A percentile compares a stretch with the other conserved stretches of the same genome.
These are phyloP conservation scores for Urechis unicinctus DNA, from an alignment of 2,888 invertebrate genomes.

Conservation along the genomic window DNA sequence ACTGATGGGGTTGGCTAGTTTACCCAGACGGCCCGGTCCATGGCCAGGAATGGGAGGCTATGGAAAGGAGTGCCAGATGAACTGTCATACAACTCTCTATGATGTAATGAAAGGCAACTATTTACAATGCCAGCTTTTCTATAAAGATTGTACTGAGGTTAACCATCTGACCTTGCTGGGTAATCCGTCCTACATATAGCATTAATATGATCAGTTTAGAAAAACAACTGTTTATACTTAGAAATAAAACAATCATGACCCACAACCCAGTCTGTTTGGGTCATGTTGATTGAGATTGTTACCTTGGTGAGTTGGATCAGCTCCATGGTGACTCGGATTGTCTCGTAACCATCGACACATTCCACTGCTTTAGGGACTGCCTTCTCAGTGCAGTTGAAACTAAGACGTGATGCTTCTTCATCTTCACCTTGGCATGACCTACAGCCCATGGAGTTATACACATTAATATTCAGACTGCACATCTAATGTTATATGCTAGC, in stretches of 20 bases:
- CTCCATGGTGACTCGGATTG: constrained; percentile 1
- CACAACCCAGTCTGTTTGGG: no score
- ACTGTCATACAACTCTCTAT: no score
- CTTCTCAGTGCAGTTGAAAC: constrained; percentile 9
- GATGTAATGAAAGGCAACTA: no score
- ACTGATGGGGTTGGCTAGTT: constrained; percentile 54
- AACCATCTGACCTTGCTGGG: neutral
- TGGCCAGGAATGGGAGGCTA: constrained; percentile 42
- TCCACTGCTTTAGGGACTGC: constrained; percentile 1
- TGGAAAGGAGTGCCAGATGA: neutral
- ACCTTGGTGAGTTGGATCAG: constrained; percentile 4
- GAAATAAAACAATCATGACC: no score
- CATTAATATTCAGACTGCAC: no score
- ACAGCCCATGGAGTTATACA: no score
- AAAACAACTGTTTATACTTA: no score
- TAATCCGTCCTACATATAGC: neutral
- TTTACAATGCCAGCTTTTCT: no score
- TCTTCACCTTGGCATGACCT: neutral
- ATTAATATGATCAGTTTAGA: no score
- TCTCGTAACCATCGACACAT: neutral
- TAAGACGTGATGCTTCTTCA: neutral
- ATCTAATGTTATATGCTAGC: no score
- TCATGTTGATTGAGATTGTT: no score
- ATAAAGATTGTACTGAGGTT: neutral
- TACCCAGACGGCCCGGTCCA: constrained; percentile 61